Evolutionary conservation across 2,113 vertebrate genomes (phyloP), one percentile per base, ranked within the genome.

Genomic region (Phodopus roborovskii): DNA sequence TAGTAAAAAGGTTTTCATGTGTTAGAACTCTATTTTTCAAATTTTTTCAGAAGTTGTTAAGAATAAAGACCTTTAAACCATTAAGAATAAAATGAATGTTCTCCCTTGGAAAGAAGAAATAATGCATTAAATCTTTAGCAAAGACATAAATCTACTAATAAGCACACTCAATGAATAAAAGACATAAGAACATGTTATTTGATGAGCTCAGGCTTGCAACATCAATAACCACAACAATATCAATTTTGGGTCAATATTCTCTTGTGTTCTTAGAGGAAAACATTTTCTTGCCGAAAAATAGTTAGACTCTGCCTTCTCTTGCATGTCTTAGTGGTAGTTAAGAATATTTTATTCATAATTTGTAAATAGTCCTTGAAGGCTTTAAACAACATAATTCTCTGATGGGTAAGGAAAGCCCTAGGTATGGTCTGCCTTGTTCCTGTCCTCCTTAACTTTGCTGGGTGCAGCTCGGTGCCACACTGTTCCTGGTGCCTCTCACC

Each of bases 141-240:
- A 86, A 91, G 28, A 90, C 62, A 53, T 48, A 88, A 94, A 82
- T 53, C 74, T 70, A 75, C 19, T 64, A 50, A 87, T 17, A 87
- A 86, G 19, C 53, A 62, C 82, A 77, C 0, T 5, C 6, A 64
- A 1, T 86, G 48, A 87, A 50, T 53, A 70, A 12, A 92, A 39
- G 78, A 66, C 17, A 56, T 17, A 73, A 39, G 66, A 82, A 39
- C n/a, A n/a, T 87, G 81, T n/a, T 77, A 92, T 7, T 45, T 78
- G 62, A 33, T 5, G 22, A 94, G 26, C 39, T 92, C 68, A 89
- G 22, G 71, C 87, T 71, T 56, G 42, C 82, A 39, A 39, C 8
- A 45, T 56, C 42, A 83, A 48, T n/a, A 74, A 85, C 4, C 58
- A 81, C 73, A 64, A 33, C 11, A 45, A n/a, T 82, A 5, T 68